Percentiles rank a stretch among this genome's conserved stretches.
Conservation (phyloP, 92 coral and sea anemone species). For the Epizoanthus stellaris region DNA sequence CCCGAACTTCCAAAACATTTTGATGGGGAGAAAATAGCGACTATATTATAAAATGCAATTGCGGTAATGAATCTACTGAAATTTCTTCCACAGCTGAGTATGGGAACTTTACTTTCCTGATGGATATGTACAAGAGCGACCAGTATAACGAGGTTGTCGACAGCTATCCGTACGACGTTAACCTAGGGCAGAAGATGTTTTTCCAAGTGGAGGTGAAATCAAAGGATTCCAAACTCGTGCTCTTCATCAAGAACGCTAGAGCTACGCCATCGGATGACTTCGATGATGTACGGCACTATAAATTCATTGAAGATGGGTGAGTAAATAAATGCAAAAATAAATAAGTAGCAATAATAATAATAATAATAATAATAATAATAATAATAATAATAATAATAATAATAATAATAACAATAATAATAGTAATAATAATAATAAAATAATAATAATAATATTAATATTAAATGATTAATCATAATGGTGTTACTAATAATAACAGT, state of each 20-base stretch:
- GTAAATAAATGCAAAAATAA: not conserved
- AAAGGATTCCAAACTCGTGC: conserved; percentile 76
- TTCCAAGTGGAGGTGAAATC: conserved; percentile 59
- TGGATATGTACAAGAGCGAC: conserved; percentile 72
- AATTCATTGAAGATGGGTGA: conserved; percentile 68
- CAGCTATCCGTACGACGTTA: conserved; percentile 57
- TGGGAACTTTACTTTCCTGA: conserved; percentile 80
- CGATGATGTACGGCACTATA: conserved; percentile 17
- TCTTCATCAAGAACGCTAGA: conserved; percentile 68
- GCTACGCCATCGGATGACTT: conserved; percentile 67
- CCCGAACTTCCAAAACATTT: too few species aligned
- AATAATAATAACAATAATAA: not conserved
- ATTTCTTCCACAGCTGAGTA: conserved; percentile 58
- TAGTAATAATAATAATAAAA: not conserved
- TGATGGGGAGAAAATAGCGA: too few species aligned
- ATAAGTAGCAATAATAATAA: not conserved
- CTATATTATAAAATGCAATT: not conserved
- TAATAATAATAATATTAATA: not conserved
- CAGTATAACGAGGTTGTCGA: conserved; percentile 47
- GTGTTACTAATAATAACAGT: too few species aligned
- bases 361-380: not conserved
- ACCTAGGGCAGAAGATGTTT: conserved; percentile 52
- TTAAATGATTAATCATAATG: too few species aligned
- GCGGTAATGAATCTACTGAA: too few species aligned
- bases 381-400: not conserved